Evolutionary conservation across 2,888 invertebrate species (phyloP).

Genomic region (Prenolepis imparis): DNA sequence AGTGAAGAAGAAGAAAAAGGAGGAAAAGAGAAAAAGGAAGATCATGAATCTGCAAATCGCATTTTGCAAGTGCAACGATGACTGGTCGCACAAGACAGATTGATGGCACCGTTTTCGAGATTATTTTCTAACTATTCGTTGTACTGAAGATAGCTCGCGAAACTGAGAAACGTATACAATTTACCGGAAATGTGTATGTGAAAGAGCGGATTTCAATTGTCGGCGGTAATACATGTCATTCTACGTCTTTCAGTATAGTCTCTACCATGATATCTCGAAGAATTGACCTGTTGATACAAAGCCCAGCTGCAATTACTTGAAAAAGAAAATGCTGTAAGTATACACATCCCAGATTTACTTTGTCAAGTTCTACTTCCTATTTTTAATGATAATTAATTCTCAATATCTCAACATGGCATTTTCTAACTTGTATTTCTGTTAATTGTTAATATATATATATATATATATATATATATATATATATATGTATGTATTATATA

Average conservation of each 20-base stretch:
- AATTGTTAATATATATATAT: neutral
- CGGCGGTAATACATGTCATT: slow-evolving; percentile 6
- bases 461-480: no score
- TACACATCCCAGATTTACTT: neutral
- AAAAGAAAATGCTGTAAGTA: neutral
- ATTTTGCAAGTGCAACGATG: slow-evolving; percentile 28
- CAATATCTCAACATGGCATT: neutral
- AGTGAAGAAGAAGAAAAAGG: no score
- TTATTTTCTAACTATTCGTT: slow-evolving; percentile 6
- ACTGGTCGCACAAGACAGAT: slow-evolving; percentile 46
- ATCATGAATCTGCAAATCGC: neutral
- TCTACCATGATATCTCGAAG: neutral
- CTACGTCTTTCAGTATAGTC: slow-evolving; percentile 13
- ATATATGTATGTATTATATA: no score
- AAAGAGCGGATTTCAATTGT: slow-evolving; percentile 20
- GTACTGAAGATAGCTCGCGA: slow-evolving; percentile 23
- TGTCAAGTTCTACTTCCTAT: neutral
- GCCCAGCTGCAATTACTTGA: neutral
- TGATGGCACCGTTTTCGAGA: slow-evolving; percentile 46
- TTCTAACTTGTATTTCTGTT: neutral
- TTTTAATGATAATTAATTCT: neutral
- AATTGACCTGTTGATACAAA: neutral
- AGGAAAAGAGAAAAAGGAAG: neutral
- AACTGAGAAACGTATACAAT: neutral
- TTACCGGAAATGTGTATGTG: slow-evolving; percentile 8